Evolutionary conservation across 2,113 vertebrate species (phyloP).

Genomic region (Megaleporinus macrocephalus): DNA sequence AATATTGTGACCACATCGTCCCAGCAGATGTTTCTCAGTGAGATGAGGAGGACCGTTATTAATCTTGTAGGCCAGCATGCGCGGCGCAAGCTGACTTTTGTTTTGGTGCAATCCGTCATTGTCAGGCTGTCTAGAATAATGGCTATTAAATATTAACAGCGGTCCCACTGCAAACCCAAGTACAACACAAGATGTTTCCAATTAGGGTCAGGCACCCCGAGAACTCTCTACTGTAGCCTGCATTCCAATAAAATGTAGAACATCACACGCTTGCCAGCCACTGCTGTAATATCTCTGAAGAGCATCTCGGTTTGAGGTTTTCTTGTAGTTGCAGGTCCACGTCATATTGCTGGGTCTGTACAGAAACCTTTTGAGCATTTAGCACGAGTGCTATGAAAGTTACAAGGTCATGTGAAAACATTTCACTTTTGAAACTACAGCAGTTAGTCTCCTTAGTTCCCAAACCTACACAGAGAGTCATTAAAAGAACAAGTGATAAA

Average conservation of each 20-base stretch:
- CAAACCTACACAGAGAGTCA: too few species aligned
- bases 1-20: neutral
- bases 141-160: conserved; percentile 27
- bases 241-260: neutral
- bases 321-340: neutral
- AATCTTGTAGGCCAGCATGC: conserved; percentile 3
- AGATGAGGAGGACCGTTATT: neutral
- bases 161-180: neutral
- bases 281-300: neutral
- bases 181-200: conserved; percentile 13
- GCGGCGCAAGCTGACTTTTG: neutral
- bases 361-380: too few species aligned
- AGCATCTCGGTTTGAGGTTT: neutral
- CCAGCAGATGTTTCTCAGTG: neutral
- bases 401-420: too few species aligned
- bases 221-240: neutral
- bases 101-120: conserved; percentile 17
- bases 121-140: conserved; percentile 11
- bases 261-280: neutral
- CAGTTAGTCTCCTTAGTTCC: too few species aligned
- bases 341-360: neutral
- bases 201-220: neutral
- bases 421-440: too few species aligned
- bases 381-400: too few species aligned
- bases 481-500: too few species aligned